These are phyloP conservation scores for Betta splendens DNA, from an alignment of 2,797 vertebrate genomes.

Conservation along the genomic window DNA sequence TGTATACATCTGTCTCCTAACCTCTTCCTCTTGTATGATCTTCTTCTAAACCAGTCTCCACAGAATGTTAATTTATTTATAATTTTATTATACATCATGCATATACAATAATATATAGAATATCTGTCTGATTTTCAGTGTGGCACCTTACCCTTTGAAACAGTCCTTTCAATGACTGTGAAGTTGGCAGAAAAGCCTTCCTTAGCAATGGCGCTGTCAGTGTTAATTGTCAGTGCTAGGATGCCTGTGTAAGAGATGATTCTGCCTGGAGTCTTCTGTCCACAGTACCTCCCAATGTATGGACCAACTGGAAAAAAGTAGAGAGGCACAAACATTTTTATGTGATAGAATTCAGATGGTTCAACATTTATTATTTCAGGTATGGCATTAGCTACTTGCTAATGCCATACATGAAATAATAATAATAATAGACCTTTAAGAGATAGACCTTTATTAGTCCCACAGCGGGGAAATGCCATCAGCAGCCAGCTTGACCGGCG, in stretches of 20 bases:
- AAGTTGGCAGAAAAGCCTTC: constrained; percentile 98
- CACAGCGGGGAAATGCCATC: no score
- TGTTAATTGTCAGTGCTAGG: constrained; percentile 95
- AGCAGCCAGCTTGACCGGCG: no score
- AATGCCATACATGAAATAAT: constrained; percentile 52
- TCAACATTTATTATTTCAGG: constrained; percentile 51
- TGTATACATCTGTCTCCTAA: constrained; percentile 47
- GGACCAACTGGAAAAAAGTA: constrained; percentile 86
- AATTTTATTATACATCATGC: constrained; percentile 1
- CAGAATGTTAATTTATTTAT: constrained; percentile 21
- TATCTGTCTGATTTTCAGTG: constrained; percentile 9
- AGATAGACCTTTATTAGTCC: no score
- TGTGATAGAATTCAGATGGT: constrained; percentile 33
- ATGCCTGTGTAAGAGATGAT: constrained; percentile 95
- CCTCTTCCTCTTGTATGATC: no score
- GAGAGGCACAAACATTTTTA: constrained; percentile 21
- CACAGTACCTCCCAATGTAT: constrained; percentile 94
- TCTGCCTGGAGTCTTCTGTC: constrained; percentile 92
- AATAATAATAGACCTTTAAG: no score
- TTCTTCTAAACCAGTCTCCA: not conserved
- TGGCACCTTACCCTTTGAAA: constrained; percentile 90
- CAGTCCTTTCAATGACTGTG: constrained; percentile 87
- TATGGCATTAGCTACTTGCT: constrained; percentile 26
- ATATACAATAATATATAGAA: no score
- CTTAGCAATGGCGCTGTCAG: constrained; percentile 96